Conservation (phyloP, 2,888 invertebrate species). For the Uloborus plumipes region DNA sequence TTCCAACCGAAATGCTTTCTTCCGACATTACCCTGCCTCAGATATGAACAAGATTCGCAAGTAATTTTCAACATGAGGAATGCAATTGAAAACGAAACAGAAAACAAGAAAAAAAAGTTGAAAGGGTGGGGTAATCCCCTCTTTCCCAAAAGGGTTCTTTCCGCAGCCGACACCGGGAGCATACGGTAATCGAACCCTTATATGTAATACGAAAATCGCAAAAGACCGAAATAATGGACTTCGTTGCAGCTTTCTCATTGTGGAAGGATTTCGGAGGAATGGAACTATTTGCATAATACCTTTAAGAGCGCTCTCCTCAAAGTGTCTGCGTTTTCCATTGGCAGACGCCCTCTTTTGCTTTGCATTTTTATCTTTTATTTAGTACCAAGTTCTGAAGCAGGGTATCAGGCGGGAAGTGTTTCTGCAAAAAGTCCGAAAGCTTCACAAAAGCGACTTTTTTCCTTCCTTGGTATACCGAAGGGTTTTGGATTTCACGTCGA, state of each 20-base stretch:
- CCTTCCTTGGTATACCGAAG: constrained; percentile 1
- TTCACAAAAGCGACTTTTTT: not conserved
- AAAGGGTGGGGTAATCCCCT: too few species aligned
- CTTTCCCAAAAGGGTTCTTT: too few species aligned
- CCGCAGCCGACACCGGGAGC: too few species aligned
- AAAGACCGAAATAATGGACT: constrained; percentile 52
- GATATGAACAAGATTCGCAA: too few species aligned
- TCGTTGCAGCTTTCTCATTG: constrained; percentile 30
- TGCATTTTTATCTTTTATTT: constrained; percentile 24
- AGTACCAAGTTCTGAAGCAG: constrained; percentile 31
- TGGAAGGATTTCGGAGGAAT: constrained; percentile 29
- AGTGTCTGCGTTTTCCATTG: constrained; percentile 21
- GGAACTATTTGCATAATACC: constrained; percentile 56
- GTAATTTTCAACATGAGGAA: too few species aligned
- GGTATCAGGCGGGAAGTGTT: constrained; percentile 33
- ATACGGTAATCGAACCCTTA: constrained; percentile 8
- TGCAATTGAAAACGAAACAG: too few species aligned
- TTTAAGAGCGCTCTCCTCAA: constrained; percentile 48
- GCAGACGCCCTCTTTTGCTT: not conserved
- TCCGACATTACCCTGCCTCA: too few species aligned
- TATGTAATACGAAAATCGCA: constrained; percentile 15
- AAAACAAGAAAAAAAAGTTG: too few species aligned
- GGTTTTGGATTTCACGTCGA: not conserved
- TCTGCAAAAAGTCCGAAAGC: constrained; percentile 37
- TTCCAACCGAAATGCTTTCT: too few species aligned